A percentile compares a stretch with the other conserved stretches of the same genome.
Conservation (phyloP, 2,113 vertebrate species). For the Clarias magur region DNA sequence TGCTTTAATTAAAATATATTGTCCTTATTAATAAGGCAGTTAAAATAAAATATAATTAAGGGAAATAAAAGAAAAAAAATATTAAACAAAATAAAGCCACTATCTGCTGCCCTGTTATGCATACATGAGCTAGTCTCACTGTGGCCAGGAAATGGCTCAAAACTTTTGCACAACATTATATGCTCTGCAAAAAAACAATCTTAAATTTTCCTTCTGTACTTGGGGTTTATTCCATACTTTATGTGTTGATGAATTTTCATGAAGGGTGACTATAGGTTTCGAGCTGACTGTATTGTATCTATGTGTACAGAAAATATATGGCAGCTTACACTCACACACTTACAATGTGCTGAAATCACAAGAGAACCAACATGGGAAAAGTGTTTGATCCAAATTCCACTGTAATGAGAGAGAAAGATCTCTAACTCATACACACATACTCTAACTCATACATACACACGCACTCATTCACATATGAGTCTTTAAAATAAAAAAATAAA, state of each 20-base stretch:
- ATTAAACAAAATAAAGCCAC: not conserved
- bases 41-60: not conserved
- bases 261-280: not conserved
- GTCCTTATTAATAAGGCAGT: not conserved
- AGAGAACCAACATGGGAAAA: not conserved
- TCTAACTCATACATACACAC: not conserved
- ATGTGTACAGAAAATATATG: not conserved
- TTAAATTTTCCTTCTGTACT: not conserved
- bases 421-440: not conserved
- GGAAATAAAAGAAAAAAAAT: not conserved
- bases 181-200: too few relatives aligned
- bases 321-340: not conserved
- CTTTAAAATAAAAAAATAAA: not conserved
- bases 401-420: not conserved
- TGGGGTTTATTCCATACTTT: not conserved
- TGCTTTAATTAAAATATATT: not conserved
- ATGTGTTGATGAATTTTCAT: not conserved
- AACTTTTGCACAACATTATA: not conserved
- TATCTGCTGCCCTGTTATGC: not conserved
- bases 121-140: not conserved
- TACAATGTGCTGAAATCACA: not conserved
- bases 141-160: not conserved
- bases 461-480: not conserved
- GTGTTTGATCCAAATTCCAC: conserved; percentile 18
- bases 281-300: not conserved